Percentiles rank a stretch among this genome's conserved stretches.
These are phyloP conservation scores for Glyptemys insculpta DNA, from an alignment of 2,797 vertebrate species.

Conservation along the genomic window DNA sequence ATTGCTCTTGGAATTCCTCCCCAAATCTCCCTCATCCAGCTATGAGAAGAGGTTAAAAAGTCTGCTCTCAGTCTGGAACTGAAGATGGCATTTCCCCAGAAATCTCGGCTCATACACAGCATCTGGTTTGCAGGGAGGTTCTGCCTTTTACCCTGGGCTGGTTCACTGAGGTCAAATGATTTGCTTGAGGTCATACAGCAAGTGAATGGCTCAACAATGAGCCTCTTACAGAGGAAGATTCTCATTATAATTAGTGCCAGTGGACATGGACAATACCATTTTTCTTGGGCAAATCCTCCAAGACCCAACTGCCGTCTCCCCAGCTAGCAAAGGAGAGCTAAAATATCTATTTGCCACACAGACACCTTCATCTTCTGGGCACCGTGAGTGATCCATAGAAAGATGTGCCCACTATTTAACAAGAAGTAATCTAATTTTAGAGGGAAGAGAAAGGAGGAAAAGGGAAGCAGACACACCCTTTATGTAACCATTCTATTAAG, in stretches of 20 bases:
- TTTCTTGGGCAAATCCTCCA: not conserved
- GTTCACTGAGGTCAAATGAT: not conserved
- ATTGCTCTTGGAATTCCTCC: not conserved
- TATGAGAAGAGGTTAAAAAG: not conserved
- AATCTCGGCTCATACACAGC: no score
- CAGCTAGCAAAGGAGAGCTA: not conserved
- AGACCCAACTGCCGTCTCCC: not conserved
- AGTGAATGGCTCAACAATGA: not conserved
- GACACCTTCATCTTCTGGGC: not conserved
- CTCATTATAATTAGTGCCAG: not conserved
- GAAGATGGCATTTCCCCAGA: not conserved
- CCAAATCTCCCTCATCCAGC: not conserved
- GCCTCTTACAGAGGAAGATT: not conserved
- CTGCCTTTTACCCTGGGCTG: not conserved
- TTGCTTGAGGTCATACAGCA: not conserved
- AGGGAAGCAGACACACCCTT: not conserved
- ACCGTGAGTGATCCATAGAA: not conserved
- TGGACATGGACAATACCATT: not conserved
- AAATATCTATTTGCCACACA: not conserved
- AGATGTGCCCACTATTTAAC: not conserved
- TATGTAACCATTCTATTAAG: fast-evolving
- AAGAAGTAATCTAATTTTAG: not conserved
- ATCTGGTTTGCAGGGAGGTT: not conserved
- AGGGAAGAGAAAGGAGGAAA: not conserved
- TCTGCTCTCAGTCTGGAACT: not conserved